phyloP scores from a whole-genome alignment of 1,140 invertebrate species.

The Magallana ariakensis region DNA sequence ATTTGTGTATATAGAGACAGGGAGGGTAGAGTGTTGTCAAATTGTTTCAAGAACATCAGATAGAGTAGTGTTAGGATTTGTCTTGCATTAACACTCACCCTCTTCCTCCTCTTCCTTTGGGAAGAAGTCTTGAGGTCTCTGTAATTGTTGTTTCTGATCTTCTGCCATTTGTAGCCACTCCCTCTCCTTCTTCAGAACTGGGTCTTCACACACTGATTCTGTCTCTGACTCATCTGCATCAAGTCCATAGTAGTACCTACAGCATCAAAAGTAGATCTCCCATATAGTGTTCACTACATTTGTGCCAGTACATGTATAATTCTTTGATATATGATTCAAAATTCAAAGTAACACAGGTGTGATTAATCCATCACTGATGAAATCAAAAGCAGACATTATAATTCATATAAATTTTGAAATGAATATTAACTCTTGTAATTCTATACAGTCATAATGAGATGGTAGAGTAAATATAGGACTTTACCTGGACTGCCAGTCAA shows the following conservation, averaged over 20 bases:
- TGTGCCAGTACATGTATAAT: no score
- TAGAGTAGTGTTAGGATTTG: no score
- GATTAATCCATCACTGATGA: no score
- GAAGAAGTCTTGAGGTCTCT: slow-evolving; percentile 48
- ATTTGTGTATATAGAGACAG: not conserved
- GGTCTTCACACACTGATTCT: slow-evolving; percentile 55
- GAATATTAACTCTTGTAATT: no score
- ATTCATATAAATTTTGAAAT: no score
- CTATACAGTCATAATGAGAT: no score
- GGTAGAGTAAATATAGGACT: not conserved
- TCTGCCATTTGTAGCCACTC: slow-evolving; percentile 50
- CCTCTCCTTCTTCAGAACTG: slow-evolving; percentile 47
- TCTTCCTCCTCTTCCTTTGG: slow-evolving; percentile 49
- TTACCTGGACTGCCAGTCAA: slow-evolving; percentile 74
- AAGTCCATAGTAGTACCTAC: slow-evolving; percentile 17
- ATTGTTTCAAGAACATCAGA: no score
- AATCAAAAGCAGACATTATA: no score
- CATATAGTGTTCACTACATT: not conserved
- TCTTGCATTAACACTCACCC: not conserved
- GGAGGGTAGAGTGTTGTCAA: not conserved
- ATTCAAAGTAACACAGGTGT: no score
- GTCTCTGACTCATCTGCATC: slow-evolving; percentile 61
- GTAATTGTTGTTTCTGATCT: slow-evolving; percentile 45
- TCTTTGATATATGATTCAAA: no score
- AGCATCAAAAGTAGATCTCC: not conserved